Evolutionary conservation across 2,797 vertebrate species (phyloP).

Genomic region (Benthosema pterotum): DNA sequence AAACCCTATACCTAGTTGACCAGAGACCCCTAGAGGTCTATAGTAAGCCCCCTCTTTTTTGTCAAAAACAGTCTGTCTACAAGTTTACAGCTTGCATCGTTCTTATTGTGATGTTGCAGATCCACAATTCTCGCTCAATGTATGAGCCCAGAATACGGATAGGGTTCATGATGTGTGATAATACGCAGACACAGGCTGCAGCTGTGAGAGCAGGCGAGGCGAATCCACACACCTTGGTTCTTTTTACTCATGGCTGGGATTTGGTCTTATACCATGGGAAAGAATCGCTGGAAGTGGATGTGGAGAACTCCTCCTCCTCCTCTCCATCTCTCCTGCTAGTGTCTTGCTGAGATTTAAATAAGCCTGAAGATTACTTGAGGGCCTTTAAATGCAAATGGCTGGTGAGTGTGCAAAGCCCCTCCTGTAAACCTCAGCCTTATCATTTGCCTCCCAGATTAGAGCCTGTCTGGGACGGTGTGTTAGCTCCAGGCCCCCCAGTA

Average conservation of each 20-base stretch:
- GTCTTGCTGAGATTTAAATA: slow-evolving; percentile 84
- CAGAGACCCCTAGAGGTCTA: too few species aligned
- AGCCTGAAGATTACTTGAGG: slow-evolving; percentile 82
- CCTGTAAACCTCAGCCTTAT: slow-evolving; percentile 79
- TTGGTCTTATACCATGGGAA: slow-evolving; percentile 73
- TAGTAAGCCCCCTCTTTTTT: too few species aligned
- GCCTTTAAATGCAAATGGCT: slow-evolving; percentile 83
- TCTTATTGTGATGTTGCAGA: too few species aligned
- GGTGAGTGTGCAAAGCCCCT: slow-evolving; percentile 71
- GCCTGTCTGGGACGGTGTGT: slow-evolving; percentile 72
- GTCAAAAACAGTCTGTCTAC: too few species aligned
- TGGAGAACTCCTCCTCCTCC: slow-evolving; percentile 46
- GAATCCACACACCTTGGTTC: slow-evolving; percentile 49
- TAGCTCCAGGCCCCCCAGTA: slow-evolving; percentile 70
- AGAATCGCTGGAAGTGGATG: slow-evolving; percentile 71
- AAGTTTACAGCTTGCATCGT: too few species aligned
- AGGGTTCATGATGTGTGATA: slow-evolving; percentile 59
- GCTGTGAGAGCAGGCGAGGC: slow-evolving; percentile 55
- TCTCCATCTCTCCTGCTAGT: slow-evolving; percentile 55
- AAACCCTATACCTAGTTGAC: too few species aligned
- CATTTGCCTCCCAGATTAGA: slow-evolving; percentile 81
- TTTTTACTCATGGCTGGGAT: slow-evolving; percentile 72
- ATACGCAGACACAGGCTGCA: slow-evolving; percentile 48
- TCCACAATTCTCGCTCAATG: too few species aligned
- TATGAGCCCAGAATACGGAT: too few species aligned